Conservation (phyloP, 2,888 invertebrate genomes). For the Stictocephala bisonia region DNA sequence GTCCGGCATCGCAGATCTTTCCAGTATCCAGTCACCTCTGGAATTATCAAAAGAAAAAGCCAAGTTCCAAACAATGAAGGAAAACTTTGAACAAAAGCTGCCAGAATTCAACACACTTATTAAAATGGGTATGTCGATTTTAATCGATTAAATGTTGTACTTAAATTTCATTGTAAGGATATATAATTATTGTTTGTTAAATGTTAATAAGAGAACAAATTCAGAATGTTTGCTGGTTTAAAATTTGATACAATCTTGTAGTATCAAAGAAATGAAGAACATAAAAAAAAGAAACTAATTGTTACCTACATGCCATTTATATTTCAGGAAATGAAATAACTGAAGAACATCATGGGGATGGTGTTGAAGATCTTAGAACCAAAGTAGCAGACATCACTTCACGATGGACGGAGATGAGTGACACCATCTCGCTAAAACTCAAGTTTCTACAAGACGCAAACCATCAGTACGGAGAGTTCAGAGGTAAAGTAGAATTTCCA, state of each 20-base stretch:
- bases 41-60: conserved; percentile 79
- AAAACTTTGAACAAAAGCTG: conserved; percentile 76
- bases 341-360: conserved; percentile 69
- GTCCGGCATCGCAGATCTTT: conserved; percentile 71
- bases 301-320: too few relatives aligned
- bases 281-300: too few relatives aligned
- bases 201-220: too few relatives aligned
- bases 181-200: too few relatives aligned
- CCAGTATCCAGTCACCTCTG: conserved; percentile 70
- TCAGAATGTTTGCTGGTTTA: too few relatives aligned
- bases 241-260: too few relatives aligned
- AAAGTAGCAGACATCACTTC: conserved; percentile 77
- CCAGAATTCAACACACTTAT: conserved; percentile 76
- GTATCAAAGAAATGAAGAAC: too few relatives aligned
- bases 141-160: conserved; percentile 1
- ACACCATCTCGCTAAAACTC: conserved; percentile 75
- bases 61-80: conserved; percentile 77
- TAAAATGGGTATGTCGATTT: conserved; percentile 69
- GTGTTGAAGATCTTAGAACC: conserved; percentile 72
- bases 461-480: conserved; percentile 80
- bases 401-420: conserved; percentile 77
- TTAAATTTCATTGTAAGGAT: too few relatives aligned
- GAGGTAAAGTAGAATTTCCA: conserved; percentile 62
- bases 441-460: conserved; percentile 78
- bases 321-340: conserved; percentile 71